Conservation (phyloP, 2,113 vertebrate genomes). For the Epinephelus fuscoguttatus region DNA sequence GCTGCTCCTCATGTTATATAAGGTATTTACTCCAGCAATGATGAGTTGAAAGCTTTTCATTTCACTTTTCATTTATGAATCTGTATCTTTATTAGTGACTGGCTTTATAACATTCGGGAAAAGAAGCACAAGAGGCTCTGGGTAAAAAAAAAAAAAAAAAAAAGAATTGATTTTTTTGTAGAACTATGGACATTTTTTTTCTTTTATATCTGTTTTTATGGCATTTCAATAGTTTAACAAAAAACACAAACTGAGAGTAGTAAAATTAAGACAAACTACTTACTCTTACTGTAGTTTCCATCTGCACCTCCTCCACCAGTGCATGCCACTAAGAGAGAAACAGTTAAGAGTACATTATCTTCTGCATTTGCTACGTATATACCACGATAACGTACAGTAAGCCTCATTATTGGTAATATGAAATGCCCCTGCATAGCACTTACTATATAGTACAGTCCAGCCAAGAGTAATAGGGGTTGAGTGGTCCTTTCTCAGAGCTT, state of each 20-base stretch:
- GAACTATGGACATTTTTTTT: background rate
- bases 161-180: background rate
- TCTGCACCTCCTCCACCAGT: background rate
- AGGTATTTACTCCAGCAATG: background rate
- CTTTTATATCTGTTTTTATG: background rate
- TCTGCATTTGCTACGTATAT: background rate
- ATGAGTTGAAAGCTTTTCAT: slow-evolving; percentile 22
- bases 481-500: too few species aligned
- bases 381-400: background rate
- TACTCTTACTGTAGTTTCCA: background rate
- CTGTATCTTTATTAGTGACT: background rate
- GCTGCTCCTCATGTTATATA: background rate
- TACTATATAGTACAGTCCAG: too few species aligned
- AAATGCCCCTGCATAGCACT: background rate
- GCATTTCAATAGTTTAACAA: background rate
- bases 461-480: too few species aligned
- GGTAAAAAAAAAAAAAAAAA: background rate
- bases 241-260: background rate
- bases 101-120: background rate
- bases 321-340: background rate
- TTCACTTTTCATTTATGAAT: background rate
- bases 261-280: background rate
- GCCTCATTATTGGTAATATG: background rate
- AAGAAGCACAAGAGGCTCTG: background rate
- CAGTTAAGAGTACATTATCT: background rate